phyloP scores from a whole-genome alignment of 2,888 invertebrate species.

The Parnassius glacialis region DNA sequence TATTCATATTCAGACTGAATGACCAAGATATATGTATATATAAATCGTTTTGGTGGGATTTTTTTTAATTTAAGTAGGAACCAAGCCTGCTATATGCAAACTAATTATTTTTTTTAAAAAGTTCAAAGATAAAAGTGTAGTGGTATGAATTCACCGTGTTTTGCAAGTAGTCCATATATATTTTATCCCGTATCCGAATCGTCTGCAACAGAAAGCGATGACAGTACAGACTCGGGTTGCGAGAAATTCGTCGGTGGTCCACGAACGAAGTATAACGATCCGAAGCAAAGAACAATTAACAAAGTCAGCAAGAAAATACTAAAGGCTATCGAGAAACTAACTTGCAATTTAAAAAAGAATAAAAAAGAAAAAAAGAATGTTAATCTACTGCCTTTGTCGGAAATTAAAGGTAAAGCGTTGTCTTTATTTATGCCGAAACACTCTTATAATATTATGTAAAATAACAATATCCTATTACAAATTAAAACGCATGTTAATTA shows the following conservation, averaged over 20 bases:
- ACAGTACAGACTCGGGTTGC: constrained; percentile 64
- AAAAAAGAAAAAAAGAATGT: constrained; percentile 53
- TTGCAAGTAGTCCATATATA: constrained; percentile 63
- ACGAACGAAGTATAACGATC: constrained; percentile 72
- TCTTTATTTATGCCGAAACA: too few species aligned
- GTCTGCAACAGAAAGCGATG: constrained; percentile 72
- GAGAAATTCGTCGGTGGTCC: constrained; percentile 62
- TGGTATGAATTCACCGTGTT: constrained; percentile 69
- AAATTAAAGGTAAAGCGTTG: constrained; percentile 26
- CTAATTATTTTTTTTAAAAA: background rate
- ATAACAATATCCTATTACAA: too few species aligned
- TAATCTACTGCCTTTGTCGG: constrained; percentile 29
- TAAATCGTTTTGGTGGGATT: too few species aligned
- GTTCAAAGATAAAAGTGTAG: background rate
- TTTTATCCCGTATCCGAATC: constrained; percentile 72
- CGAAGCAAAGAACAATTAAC: constrained; percentile 73
- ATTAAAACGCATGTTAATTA: too few species aligned
- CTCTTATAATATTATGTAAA: too few species aligned
- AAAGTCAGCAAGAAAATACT: constrained; percentile 76
- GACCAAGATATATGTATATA: too few species aligned
- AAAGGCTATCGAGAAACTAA: constrained; percentile 68
- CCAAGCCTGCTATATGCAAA: too few species aligned
- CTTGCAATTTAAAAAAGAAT: constrained; percentile 64
- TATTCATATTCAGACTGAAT: too few species aligned
- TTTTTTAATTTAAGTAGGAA: too few species aligned